Conservation (phyloP, 1,140 invertebrate species). For the Dryas iulia region DNA sequence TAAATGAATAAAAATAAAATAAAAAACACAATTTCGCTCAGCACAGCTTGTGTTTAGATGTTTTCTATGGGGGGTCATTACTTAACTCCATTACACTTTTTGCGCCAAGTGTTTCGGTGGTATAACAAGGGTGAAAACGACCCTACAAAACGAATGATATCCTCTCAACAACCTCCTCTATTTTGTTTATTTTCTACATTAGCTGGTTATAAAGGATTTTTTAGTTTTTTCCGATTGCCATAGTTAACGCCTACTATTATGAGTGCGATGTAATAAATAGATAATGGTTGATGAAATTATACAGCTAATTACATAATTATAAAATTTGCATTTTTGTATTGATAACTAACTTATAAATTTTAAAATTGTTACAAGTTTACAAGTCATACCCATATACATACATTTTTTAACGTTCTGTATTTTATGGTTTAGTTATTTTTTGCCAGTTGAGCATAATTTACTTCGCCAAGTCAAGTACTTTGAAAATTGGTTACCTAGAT, state of each 20-base stretch:
- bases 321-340: too few relatives aligned
- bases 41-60: slow-evolving; percentile 59
- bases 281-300: too few relatives aligned
- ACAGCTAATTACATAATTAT: too few relatives aligned
- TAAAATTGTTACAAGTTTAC: too few relatives aligned
- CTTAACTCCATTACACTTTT: slow-evolving; percentile 76
- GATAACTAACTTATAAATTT: too few relatives aligned
- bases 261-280: too few relatives aligned
- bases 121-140: slow-evolving; percentile 77
- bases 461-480: too few relatives aligned
- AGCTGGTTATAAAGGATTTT: background rate
- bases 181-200: slow-evolving; percentile 40
- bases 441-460: too few relatives aligned
- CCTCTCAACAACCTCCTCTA: slow-evolving; percentile 56
- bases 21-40: slow-evolving; percentile 39
- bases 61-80: slow-evolving; percentile 70
- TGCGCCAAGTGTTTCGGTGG: slow-evolving; percentile 75
- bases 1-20: slow-evolving; percentile 25
- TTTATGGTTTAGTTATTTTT: too few relatives aligned
- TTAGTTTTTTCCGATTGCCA: background rate
- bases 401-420: too few relatives aligned
- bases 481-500: too few relatives aligned
- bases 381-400: too few relatives aligned
- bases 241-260: background rate
- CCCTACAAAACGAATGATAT: slow-evolving; percentile 73